Conservation (phyloP, 2,113 vertebrate species). For the Paedocypris sp. region DNA sequence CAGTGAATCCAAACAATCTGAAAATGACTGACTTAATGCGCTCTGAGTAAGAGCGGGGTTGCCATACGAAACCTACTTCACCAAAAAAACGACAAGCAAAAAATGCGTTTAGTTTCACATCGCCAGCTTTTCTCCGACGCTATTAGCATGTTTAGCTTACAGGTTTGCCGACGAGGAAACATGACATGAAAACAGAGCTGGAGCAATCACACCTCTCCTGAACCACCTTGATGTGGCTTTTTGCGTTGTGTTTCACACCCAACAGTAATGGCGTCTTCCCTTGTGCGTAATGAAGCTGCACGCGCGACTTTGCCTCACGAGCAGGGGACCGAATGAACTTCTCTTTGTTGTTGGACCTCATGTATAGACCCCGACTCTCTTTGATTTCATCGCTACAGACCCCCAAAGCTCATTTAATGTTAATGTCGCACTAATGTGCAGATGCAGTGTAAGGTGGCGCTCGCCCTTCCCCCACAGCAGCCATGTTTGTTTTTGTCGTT, state of each 20-base stretch:
- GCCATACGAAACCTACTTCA: no score
- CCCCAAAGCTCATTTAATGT: conserved; percentile 28
- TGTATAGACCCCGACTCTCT: conserved; percentile 29
- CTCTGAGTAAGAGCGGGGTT: no score
- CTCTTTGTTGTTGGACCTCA: conserved; percentile 31
- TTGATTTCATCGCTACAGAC: conserved; percentile 40
- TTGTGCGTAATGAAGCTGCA: conserved; percentile 17
- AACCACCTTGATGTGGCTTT: conserved; percentile 31
- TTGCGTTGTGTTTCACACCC: conserved; percentile 25
- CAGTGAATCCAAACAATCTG: no score
- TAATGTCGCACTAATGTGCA: conserved; percentile 44
- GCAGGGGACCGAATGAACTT: conserved; percentile 37
- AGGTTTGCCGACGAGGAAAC: conserved; percentile 3
- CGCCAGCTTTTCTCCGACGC: neutral
- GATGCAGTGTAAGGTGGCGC: conserved; percentile 34
- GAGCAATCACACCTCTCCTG: conserved; percentile 3
- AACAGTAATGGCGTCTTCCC: conserved; percentile 11
- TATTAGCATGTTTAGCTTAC: neutral
- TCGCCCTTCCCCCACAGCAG: conserved; percentile 43
- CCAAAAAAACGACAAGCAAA: no score
- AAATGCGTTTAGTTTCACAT: no score
- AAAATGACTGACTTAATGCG: no score
- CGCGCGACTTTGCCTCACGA: conserved; percentile 33
- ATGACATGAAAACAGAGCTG: conserved; percentile 4
- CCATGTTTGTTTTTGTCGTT: conserved; percentile 58